These are phyloP conservation scores for Nephila pilipes DNA, from an alignment of 1,140 invertebrate genomes.

Conservation along the genomic window DNA sequence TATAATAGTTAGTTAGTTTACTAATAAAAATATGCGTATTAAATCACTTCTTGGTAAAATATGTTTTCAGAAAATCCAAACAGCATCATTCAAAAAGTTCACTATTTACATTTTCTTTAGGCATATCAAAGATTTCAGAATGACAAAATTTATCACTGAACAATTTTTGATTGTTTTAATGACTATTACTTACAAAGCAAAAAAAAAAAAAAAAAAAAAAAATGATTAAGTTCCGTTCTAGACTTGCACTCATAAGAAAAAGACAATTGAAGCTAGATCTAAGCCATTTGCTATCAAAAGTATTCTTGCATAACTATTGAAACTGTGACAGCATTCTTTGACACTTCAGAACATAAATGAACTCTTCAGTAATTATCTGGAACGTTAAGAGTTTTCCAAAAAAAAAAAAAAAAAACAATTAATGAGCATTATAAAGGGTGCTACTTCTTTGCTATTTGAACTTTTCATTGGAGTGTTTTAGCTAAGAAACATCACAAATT, in stretches of 20 bases:
- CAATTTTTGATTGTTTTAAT: background rate
- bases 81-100: background rate
- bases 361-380: slow-evolving; percentile 9
- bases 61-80: too few relatives aligned
- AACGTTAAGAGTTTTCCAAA: slow-evolving; percentile 4
- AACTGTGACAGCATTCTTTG: background rate
- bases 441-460: background rate
- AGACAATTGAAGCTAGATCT: background rate
- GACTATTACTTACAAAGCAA: background rate
- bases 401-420: background rate
- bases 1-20: too few relatives aligned
- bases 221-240: background rate
- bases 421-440: background rate
- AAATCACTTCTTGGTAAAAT: too few relatives aligned
- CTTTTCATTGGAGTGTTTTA: background rate
- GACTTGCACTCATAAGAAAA: background rate
- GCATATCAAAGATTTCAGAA: background rate
- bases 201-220: too few relatives aligned
- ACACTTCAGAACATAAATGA: slow-evolving; percentile 24
- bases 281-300: background rate
- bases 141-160: background rate
- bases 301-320: background rate
- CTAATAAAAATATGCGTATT: too few relatives aligned
- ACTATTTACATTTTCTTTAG: background rate
- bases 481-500: background rate